Evolutionary conservation across 2,113 vertebrate species (phyloP), one percentile per base, ranked within the genome.

Genomic region (Benitochromis conjunctus): DNA sequence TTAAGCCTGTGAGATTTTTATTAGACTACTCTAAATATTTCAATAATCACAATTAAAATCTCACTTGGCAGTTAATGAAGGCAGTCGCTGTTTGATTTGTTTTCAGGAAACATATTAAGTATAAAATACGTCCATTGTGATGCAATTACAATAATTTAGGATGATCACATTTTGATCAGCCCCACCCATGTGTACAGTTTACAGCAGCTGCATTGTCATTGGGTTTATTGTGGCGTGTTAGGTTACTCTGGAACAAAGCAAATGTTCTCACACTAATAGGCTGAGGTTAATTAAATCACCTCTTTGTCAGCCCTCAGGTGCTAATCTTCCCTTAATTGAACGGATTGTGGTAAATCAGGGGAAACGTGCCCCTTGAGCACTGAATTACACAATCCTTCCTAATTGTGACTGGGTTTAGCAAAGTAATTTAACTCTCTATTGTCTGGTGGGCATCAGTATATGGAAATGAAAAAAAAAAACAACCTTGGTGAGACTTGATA

Each of bases 301-400:
- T 91, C 93, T 93, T 89, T 92, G 91, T 93, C 87, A 88, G 86
- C 92, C 95, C 94, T 88, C 85, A 94, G 95, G 94, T 95, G 87
- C 88, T 96, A 95, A 95, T 96, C 93, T 96, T 88, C 80, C 81
- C 86, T 93, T 95, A 95, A 94, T 95, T 94, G 93, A 95, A 94
- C 83, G 86, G 90, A 93, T 92, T 92, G 94, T 87, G 83, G 88
- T 95, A 94, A 96, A 96, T 93, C 69, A 88, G 86, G 81, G 36
- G 89, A 88, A 91, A 90, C 64, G 62, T 84, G 82, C 91, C 91
- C 89, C 93, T 58, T 81, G 92, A 93, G 94, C 87, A 85, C 88
- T 90, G 86, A 90, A 92, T 94, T 93, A 92, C 89, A 91, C 92
- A 89, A 92, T 82, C 87, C 85, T 80, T 87, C 90, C 89, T 93